Evolutionary conservation across 2,797 vertebrate genomes (phyloP), one percentile per base, ranked within the genome.

Genomic region (Taenioides sp.): DNA sequence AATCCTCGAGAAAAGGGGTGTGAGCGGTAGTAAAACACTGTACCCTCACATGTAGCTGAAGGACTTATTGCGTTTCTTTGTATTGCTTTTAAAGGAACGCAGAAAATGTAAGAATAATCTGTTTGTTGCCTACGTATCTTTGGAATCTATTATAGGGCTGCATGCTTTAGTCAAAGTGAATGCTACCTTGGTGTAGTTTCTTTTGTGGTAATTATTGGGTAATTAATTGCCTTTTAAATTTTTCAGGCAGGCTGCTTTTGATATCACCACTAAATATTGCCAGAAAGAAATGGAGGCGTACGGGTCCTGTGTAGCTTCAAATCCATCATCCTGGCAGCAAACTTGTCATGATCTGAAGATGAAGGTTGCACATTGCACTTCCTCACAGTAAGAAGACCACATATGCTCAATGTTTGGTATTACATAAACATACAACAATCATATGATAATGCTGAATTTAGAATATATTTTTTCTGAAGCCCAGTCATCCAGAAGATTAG

Each of bases 401-500:
- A 23, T 5, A 20, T 9, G 23, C 22, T 25, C 25, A 50, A 49
- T 16, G 54, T 37, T 22, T 17, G 14, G 12, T 47, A 47, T 47
- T 47, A 47, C 23, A 49, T 64, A 22, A 73, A 5, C 70, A 43
- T 14, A 5, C 65, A 11, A 34, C 27, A 50, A 31, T 16, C 7
- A 61, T 11, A 47, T 34, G 64, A 3, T 22, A 10, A 47, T 11
- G 50, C 37, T 69, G 57, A 0, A 59, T 49, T 67, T 4, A 59
- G 1, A 12, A 25, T 65, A 60, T 76, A 4, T 23, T n/a, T 74
- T 7, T 10, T 28, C 55, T 23, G 64, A 54, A 98, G 97, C 83
- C 97, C 97, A 0, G 93, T 98, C 81, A 96, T 99, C 69, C 95
- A 92, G 86, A 96, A 94, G 87, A 98, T 99, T 86, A 92, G 94